A percentile compares a stretch with the other conserved stretches of the same genome.
phyloP scores from a whole-genome alignment of 2,888 invertebrate genomes.

The Caenorhabditis macrosperma region DNA sequence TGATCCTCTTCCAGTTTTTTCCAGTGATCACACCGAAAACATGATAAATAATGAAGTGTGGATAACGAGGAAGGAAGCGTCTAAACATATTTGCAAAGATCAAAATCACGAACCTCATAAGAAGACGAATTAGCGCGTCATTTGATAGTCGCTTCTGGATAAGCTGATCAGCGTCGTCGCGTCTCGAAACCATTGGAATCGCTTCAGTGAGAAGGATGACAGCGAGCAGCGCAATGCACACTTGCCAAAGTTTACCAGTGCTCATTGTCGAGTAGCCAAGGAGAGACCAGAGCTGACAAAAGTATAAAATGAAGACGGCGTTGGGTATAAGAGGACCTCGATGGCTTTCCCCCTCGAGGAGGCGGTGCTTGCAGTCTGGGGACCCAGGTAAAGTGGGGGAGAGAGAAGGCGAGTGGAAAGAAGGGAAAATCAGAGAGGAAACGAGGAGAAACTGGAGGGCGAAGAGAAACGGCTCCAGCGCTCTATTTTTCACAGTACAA shows the following conservation, averaged over 20 bases:
- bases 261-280: slow-evolving; percentile 36
- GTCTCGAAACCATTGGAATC: slow-evolving; percentile 56
- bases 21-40: slow-evolving; percentile 22
- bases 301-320: slow-evolving; percentile 39
- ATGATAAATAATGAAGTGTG: slow-evolving; percentile 12
- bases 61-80: slow-evolving; percentile 6
- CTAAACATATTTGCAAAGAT: slow-evolving; percentile 11
- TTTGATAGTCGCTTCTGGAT: slow-evolving; percentile 65
- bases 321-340: slow-evolving; percentile 30
- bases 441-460: slow-evolving; percentile 2
- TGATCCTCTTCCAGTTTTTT: background rate
- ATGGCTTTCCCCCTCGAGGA: background rate
- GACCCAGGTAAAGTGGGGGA: slow-evolving; percentile 29
- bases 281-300: slow-evolving; percentile 26
- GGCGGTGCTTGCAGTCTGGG: slow-evolving; percentile 16
- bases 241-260: slow-evolving; percentile 30
- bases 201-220: slow-evolving; percentile 39
- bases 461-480: background rate
- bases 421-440: slow-evolving; percentile 26
- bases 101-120: slow-evolving; percentile 62
- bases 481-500: slow-evolving; percentile 52
- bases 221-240: slow-evolving; percentile 29
- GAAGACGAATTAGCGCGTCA: slow-evolving; percentile 65
- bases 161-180: slow-evolving; percentile 41
- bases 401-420: background rate